phyloP scores from a whole-genome alignment of 2,113 vertebrate species.

The Tiliqua scincoides region DNA sequence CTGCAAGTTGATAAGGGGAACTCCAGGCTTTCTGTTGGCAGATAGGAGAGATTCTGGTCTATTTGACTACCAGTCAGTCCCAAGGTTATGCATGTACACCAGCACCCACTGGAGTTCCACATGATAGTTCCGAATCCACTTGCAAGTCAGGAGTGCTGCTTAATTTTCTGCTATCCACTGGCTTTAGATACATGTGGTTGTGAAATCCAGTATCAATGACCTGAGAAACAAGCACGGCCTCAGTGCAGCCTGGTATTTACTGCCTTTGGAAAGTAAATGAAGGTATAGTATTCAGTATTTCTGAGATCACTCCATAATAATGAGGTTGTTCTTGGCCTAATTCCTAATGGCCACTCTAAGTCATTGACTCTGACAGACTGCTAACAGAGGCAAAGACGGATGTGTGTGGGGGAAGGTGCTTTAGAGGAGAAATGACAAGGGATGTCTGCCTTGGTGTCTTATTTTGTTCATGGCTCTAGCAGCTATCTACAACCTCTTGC shows the following conservation, averaged over 20 bases:
- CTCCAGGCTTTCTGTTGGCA: not conserved
- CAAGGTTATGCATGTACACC: not conserved
- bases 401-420: not conserved
- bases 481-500: not conserved
- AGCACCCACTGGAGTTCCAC: not conserved
- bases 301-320: not conserved
- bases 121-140: not conserved
- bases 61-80: not conserved
- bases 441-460: not conserved
- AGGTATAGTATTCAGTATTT: not conserved
- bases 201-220: not conserved
- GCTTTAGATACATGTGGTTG: no score
- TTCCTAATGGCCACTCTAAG: not conserved
- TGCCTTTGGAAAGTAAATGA: not conserved
- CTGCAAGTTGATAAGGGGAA: not conserved
- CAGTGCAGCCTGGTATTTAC: not conserved
- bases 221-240: not conserved
- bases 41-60: not conserved
- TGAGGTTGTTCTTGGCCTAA: not conserved
- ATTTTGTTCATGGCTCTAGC: not conserved
- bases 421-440: not conserved
- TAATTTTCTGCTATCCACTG: not conserved
- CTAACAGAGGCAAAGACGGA: not conserved
- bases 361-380: not conserved
- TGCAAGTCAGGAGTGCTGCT: not conserved